Evolutionary conservation across 2,113 vertebrate species (phyloP).

Genomic region (Nothocercus julius): DNA sequence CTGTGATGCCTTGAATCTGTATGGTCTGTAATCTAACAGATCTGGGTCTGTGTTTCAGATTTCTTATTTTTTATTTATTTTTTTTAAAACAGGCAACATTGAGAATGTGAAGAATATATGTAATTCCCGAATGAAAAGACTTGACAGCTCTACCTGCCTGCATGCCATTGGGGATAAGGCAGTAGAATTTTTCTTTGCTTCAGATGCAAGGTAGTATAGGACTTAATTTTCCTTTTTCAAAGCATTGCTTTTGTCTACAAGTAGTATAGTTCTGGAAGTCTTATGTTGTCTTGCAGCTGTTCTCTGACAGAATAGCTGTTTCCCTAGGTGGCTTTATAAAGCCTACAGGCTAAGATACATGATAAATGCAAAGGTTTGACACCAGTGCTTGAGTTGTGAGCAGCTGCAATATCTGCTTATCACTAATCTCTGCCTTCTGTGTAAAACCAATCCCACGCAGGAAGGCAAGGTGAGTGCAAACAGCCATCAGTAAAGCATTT

Average conservation of each 20-base stretch:
- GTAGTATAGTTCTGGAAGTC: not conserved
- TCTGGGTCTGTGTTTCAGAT: not conserved
- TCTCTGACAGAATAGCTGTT: not conserved
- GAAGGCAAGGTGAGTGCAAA: not conserved
- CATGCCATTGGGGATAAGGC: conserved; percentile 85
- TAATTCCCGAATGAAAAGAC: conserved; percentile 76
- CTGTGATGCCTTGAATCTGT: not conserved
- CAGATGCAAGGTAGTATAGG: conserved; percentile 90
- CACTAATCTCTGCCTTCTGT: not conserved
- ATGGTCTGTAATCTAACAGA: not conserved
- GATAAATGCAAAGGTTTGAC: not conserved
- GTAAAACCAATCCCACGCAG: not conserved
- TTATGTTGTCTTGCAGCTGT: not conserved
- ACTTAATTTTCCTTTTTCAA: not conserved
- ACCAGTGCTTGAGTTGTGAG: not conserved
- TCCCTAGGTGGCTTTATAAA: not conserved
- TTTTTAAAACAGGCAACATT: conserved; percentile 66
- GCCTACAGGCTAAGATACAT: not conserved
- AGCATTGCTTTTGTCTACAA: not conserved
- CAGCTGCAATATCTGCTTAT: not conserved
- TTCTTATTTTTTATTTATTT: not conserved
- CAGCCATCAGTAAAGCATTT: not conserved
- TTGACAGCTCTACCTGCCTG: conserved; percentile 81
- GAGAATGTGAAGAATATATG: conserved; percentile 80
- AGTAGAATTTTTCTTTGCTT: conserved; percentile 96